Conservation (phyloP, 2,797 vertebrate species). For the Pitangus sulphuratus region DNA sequence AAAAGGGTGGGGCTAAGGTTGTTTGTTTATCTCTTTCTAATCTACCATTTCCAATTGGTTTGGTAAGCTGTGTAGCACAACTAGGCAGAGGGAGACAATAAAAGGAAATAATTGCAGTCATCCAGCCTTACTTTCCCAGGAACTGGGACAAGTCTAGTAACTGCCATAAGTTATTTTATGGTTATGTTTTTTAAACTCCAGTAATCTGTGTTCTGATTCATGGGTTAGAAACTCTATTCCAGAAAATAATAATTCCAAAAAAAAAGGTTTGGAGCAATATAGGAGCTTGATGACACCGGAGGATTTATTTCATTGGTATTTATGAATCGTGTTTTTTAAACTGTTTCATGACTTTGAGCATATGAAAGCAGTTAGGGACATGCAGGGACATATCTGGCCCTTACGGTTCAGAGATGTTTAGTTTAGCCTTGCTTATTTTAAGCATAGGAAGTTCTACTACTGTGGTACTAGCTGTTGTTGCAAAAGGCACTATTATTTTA, state of each 20-base stretch:
- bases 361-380: background rate
- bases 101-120: background rate
- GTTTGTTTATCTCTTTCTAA: background rate
- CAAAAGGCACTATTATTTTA: background rate
- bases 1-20: background rate
- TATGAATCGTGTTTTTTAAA: background rate
- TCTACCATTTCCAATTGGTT: background rate
- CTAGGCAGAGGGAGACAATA: background rate
- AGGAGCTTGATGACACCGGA: background rate
- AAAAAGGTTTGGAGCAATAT: background rate
- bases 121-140: background rate
- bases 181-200: background rate
- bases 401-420: background rate
- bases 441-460: background rate
- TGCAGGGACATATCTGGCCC: background rate
- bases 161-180: background rate
- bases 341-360: background rate
- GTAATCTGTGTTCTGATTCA: background rate
- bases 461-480: background rate
- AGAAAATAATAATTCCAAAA: background rate
- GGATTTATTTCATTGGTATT: background rate
- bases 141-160: background rate
- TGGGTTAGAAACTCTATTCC: background rate
- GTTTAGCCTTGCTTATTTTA: slow-evolving; percentile 9
- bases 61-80: background rate